Conservation (phyloP, 2,797 vertebrate genomes). For the Tauraco hartlaubi region DNA sequence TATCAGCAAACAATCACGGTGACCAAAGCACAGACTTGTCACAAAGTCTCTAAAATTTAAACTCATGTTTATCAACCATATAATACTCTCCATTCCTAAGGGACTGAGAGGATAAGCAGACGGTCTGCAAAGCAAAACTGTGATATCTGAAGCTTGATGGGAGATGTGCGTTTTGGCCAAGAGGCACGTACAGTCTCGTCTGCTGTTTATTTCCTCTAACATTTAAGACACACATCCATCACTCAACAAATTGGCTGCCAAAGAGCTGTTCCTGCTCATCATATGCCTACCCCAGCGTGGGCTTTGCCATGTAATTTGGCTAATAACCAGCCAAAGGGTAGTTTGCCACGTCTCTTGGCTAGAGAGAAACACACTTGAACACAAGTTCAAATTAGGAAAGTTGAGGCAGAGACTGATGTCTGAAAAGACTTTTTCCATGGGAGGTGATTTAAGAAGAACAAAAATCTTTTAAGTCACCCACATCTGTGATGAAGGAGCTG, state of each 20-base stretch:
- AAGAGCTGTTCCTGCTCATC: background rate
- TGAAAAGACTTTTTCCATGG: background rate
- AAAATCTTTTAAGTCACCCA: background rate
- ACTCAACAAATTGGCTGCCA: background rate
- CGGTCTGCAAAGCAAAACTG: background rate
- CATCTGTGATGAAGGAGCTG: background rate
- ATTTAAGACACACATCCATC: background rate
- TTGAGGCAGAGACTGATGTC: background rate
- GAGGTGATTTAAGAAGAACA: background rate
- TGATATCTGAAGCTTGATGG: background rate
- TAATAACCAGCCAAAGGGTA: background rate
- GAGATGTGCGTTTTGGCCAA: background rate
- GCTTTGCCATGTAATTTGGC: background rate
- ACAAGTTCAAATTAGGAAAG: background rate
- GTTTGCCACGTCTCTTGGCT: background rate
- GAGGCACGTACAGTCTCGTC: background rate
- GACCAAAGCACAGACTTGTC: background rate
- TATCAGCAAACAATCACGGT: background rate
- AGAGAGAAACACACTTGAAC: too few species aligned
- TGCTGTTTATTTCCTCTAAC: slow-evolving; percentile 1
- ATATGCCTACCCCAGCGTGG: background rate
- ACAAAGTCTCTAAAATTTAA: background rate
- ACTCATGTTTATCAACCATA: background rate
- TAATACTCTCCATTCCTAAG: background rate
- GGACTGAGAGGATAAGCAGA: background rate